Evolutionary conservation across 37 sponge, comb jelly and placozoan genomes (phyloP), one percentile per base, ranked within the genome.

Genomic region (Petrosia ficiformis): DNA sequence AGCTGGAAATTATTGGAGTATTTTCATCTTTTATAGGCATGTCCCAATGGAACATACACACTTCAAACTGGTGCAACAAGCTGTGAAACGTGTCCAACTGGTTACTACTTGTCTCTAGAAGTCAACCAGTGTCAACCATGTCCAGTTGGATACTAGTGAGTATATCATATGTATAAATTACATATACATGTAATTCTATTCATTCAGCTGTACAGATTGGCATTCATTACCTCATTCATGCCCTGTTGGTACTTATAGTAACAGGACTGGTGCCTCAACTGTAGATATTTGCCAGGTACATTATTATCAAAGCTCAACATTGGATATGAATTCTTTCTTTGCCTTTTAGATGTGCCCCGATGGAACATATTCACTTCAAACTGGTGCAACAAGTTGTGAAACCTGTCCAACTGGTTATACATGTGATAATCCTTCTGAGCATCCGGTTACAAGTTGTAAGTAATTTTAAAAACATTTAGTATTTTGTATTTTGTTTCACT

Each of bases 101-200:
- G 77, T 14, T 52, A 61, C 63, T 77, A 77, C 39, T 77, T 64
- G 32, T 69, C 84, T 22, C 65, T 84, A 19, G 56, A 21, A 3
- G 71, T 70, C 42, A 77, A 76, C 16, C 67, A 59, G 32, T 84
- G 84, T 42, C 2, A 69, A n/a, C 36, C 40, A 29, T 84, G 84
- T 42, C 84, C 84, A 1, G 54, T 25, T 21, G 84, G 84, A 6
- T 71, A 84, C 78, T 84, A 77, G 84, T 84, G 71, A n/a, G 83
- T 76, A 56, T 6, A 22, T 24, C 30, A 70, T 42, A 39, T 67
- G 34, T 11, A 3, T n/a, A n/a, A n/a, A 61, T 29, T 26, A 61
- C 22, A 11, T 61, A 5, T 61, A 26, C 6, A 26, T 6, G n/a
- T n/a, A 26, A 5, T 26, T 29, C 28, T 48, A 19, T 48, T 48